Evolutionary conservation across 2,888 invertebrate genomes (phyloP), one percentile per base, ranked within the genome.

Genomic region (Drosophila atripex): DNA sequence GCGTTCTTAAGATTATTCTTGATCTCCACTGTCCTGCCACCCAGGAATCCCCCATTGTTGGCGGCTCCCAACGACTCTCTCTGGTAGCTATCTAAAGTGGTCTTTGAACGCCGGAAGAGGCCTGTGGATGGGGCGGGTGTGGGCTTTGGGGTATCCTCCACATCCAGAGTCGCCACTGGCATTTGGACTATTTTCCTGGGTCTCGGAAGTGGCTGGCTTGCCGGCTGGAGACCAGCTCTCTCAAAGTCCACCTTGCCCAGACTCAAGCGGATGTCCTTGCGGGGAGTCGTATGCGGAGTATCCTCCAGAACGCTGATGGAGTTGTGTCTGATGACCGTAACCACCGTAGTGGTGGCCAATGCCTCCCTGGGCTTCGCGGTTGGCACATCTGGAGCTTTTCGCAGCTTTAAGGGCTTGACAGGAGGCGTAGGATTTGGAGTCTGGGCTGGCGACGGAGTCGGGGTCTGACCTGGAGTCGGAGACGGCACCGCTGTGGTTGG

Each of bases 1-100:
- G 90, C 91, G 74, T 91, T 91, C 65, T 90, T 91, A 0, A 91
- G 64, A 80, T 91, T 91, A 59, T 91, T 91, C 76, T 91, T 91
- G 3, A 91, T 80, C 75, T 91, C 91, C 16, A 89, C 88, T 0
- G 90, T 90, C 35, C 90, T 90, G 9, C 88, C 89, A 12, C 86
- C 75, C 18, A 90, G 73, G 46, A 80, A 88, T 51, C 88, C 76
- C 25, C 77, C 55, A 12, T 41, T 55, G 32, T 75, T 49, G 8
- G 63, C 14, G 1, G 30, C 7, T 38, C 9, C 28, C 0, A 32
- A 14, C 0, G 47, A 9, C 9, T 61, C 51, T 18, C 38, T 65
- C 7, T 55, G 64, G 18, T 88, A 82, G 61, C 80, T 84, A 52
- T 91, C 91, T 58, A 91, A 75, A 0, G 90, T 90, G 11, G 90